Percentiles rank a stretch among this genome's conserved stretches.
Conservation (phyloP, 2,888 invertebrate species). For the Poecilobothrus nobilitatus region DNA sequence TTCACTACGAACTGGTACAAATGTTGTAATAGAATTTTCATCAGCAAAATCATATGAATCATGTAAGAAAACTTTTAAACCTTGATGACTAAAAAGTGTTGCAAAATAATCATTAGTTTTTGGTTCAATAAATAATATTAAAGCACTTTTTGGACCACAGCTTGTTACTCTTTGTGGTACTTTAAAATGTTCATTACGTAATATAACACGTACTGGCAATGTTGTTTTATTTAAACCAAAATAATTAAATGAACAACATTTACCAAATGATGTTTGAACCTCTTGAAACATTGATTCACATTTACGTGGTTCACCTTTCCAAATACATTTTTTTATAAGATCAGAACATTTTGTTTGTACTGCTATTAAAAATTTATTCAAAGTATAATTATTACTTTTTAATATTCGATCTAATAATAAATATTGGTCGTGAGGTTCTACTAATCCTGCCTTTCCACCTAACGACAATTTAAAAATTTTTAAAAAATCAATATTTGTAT, state of each 20-base stretch:
- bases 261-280: constrained; percentile 46
- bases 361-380: constrained; percentile 26
- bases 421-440: constrained; percentile 29
- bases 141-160: constrained; percentile 60
- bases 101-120: constrained; percentile 55
- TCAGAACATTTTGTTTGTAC: constrained; percentile 50
- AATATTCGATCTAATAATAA: constrained; percentile 29
- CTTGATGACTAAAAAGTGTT: constrained; percentile 52
- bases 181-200: constrained; percentile 34
- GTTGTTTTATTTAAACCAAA: constrained; percentile 42
- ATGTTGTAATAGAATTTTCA: constrained; percentile 51
- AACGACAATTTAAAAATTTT: constrained; percentile 33
- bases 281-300: constrained; percentile 52
- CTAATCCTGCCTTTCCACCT: constrained; percentile 28
- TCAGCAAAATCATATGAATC: constrained; percentile 57
- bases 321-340: constrained; percentile 51
- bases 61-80: constrained; percentile 56
- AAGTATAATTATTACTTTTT: constrained; percentile 32
- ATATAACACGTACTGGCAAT: constrained; percentile 32
- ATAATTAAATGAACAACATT: constrained; percentile 62
- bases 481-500: constrained; percentile 34
- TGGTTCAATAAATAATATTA: constrained; percentile 52
- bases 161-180: constrained; percentile 54
- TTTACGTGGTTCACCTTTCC: constrained; percentile 51
- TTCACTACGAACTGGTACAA: constrained; percentile 50